Conservation (phyloP, 2,113 vertebrate genomes). For the Anthoscopus minutus region DNA sequence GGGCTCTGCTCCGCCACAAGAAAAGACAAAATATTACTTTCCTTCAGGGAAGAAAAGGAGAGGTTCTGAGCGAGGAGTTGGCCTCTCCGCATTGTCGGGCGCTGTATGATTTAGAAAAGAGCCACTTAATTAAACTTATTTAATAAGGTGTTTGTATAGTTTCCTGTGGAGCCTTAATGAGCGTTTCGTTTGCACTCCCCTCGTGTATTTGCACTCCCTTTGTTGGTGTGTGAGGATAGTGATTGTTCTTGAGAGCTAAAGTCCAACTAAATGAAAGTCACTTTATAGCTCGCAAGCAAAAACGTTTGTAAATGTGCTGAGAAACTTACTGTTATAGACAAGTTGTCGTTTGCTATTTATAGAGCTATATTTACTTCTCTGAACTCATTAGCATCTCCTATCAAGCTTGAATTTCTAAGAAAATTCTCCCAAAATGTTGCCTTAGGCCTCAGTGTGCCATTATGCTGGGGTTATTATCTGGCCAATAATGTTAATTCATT, state of each 20-base stretch:
- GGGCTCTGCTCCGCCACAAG: not conserved
- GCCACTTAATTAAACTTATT: slow-evolving; percentile 48
- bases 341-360: slow-evolving; percentile 55
- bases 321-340: slow-evolving; percentile 38
- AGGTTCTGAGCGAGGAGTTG: not conserved
- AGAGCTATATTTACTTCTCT: slow-evolving; percentile 55
- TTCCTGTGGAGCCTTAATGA: slow-evolving; percentile 13
- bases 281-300: not conserved
- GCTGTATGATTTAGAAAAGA: not conserved
- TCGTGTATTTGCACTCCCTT: slow-evolving; percentile 35
- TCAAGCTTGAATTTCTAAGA: slow-evolving; percentile 44
- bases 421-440: slow-evolving; percentile 44
- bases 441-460: slow-evolving; percentile 23
- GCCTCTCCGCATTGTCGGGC: not conserved
- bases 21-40: not conserved
- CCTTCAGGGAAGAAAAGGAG: not conserved
- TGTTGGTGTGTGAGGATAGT: not conserved
- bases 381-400: slow-evolving; percentile 47
- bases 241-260: slow-evolving; percentile 13
- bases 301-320: not conserved
- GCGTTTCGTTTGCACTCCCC: not conserved
- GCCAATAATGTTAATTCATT: slow-evolving; percentile 56
- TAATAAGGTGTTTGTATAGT: not conserved
- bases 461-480: slow-evolving; percentile 45
- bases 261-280: slow-evolving; percentile 12